A percentile compares a stretch with the other conserved stretches of the same genome.
Conservation (phyloP, 1,140 invertebrate genomes). For the Megalopta genalis region DNA sequence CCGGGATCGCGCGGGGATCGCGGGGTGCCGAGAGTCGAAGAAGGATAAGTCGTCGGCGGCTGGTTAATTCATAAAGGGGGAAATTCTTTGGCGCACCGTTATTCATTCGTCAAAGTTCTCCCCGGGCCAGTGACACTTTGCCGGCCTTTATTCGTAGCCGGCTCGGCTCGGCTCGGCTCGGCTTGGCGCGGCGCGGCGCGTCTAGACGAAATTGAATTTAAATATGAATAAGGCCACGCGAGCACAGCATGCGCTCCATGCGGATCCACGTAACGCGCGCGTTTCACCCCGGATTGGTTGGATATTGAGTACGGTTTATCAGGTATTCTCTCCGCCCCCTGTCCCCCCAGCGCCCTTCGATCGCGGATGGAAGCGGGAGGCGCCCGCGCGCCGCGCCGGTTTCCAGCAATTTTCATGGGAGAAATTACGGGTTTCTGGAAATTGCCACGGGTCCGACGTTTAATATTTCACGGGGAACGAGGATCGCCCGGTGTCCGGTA, state of each 20-base stretch:
- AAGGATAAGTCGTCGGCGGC: conserved; percentile 4
- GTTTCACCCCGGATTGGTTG: conserved; percentile 15
- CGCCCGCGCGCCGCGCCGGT: background rate
- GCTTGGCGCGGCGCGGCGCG: conserved; percentile 6
- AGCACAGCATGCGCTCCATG: conserved; percentile 13
- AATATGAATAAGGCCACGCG: conserved; percentile 59
- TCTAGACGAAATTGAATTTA: conserved; percentile 67
- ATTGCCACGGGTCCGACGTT: background rate
- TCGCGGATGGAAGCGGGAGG: background rate
- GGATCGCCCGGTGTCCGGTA: background rate
- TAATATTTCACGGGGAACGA: conserved; percentile 13
- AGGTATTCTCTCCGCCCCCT: conserved; percentile 11
- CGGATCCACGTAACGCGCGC: conserved; percentile 27
- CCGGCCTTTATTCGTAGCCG: conserved; percentile 39
- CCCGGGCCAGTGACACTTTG: conserved; percentile 28
- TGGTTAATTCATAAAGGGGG: conserved; percentile 36
- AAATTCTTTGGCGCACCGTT: conserved; percentile 30
- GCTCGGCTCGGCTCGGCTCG: too few relatives aligned
- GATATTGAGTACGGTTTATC: conserved; percentile 36
- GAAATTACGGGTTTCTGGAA: conserved; percentile 22
- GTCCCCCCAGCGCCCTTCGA: too few relatives aligned
- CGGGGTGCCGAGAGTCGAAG: background rate
- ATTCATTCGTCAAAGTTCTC: conserved; percentile 41
- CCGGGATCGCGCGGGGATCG: background rate
- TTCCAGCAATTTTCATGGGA: background rate